A percentile compares a stretch with the other conserved stretches of the same genome.
Evolutionary conservation across 2,888 invertebrate species (phyloP).

Genomic region (Helleia helle): DNA sequence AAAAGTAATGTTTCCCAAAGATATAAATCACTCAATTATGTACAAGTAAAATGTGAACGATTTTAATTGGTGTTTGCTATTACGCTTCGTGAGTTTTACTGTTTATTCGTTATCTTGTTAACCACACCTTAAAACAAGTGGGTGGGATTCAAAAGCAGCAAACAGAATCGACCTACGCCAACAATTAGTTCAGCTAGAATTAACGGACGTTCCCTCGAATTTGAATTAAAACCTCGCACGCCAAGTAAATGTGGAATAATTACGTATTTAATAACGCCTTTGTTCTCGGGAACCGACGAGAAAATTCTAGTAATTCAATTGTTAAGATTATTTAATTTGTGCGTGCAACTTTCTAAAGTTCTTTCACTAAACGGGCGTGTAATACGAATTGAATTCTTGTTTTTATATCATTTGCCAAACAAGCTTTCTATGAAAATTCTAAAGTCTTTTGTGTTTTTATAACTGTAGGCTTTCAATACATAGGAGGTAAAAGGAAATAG

Average conservation of each 20-base stretch:
- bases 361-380: no score
- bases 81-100: not conserved
- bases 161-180: constrained; percentile 67
- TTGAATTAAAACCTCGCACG: constrained; percentile 62
- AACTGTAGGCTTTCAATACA: no score
- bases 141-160: constrained; percentile 68
- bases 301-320: constrained; percentile 74
- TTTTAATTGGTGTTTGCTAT: not conserved
- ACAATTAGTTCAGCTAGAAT: constrained; percentile 72
- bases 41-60: not conserved
- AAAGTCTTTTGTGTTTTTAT: no score
- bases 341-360: constrained; percentile 36
- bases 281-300: constrained; percentile 65
- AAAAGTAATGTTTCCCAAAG: no score
- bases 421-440: no score
- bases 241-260: constrained; percentile 71
- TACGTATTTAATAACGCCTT: constrained; percentile 74
- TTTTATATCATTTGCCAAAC: no score
- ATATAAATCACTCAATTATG: not conserved
- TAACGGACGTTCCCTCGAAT: constrained; percentile 58
- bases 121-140: constrained; percentile 25
- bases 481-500: no score
- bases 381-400: no score
- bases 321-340: constrained; percentile 68
- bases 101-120: not conserved